Evolutionary conservation across 2,797 vertebrate genomes (phyloP), one percentile per base, ranked within the genome.

Genomic region (Potorous gilbertii): DNA sequence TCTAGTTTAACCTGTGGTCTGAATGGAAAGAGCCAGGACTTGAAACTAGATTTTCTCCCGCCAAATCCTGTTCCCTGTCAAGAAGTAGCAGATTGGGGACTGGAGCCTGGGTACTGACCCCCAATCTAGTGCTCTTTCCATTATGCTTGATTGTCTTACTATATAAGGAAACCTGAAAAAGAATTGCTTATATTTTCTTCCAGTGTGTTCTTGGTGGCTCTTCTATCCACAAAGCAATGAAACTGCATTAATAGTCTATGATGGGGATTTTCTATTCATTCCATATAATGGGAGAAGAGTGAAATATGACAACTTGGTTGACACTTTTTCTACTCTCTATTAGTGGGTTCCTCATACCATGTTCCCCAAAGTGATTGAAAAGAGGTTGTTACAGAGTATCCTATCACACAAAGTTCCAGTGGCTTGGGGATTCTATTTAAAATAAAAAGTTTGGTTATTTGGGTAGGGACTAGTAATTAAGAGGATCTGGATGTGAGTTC

Each of bases 321-420:
- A 5, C 4, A 13, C 29, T 54, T 91, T n/a, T 50, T 40, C 16
- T 31, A 24, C 31, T 28, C 21, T 94, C 16, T n/a, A 34, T 21
- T 62, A 52, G 21, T 4, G 0, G 16, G 54, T n/a, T 89, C 81
- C 94, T 87, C 50, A 74, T 14, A 87, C 74, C 52, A 13, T 34
- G 54, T 55, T 89, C 54, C 29, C 46, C 55, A 12, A 52, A 29
- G 10, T 0, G 14, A 2, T 1, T 40, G 55, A n/a, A 28, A 28
- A n/a, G 46, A 12, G 0, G 8, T 5, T 6, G n/a, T 66, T 27
- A 2, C 0, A 12, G 28, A 24, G n/a, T 13, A 28, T n/a, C 1
- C 1, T 21, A 55, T 55, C 57, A 2, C 29, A 50, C 16, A 0
- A 0, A 55, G 16, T 28, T 28, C 28, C n/a, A 21, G 89, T 0